These are phyloP conservation scores for Cliona cf. orientalis DNA, from an alignment of 37 sponge, comb jelly and placozoan species.

Conservation along the genomic window DNA sequence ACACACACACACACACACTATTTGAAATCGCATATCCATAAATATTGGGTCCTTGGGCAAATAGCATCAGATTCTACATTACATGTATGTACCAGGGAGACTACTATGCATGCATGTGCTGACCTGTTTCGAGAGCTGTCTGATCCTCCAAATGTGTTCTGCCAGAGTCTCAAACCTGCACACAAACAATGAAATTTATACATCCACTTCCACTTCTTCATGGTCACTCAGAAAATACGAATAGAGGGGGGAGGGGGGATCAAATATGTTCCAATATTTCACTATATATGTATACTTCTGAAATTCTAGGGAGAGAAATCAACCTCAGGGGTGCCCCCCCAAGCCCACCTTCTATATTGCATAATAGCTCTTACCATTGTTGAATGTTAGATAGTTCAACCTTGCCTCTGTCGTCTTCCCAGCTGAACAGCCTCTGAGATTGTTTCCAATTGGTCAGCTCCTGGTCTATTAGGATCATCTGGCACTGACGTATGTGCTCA, in stretches of 20 bases:
- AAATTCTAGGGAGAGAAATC: too few relatives aligned
- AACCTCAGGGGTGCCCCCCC: too few relatives aligned
- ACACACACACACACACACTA: too few relatives aligned
- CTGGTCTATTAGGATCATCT: slow-evolving; percentile 35
- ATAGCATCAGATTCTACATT: too few relatives aligned
- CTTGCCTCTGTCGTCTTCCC: slow-evolving; percentile 49
- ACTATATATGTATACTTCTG: too few relatives aligned
- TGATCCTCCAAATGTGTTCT: slow-evolving; percentile 76
- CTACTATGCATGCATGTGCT: neutral
- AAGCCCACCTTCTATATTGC: too few relatives aligned
- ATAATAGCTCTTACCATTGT: slow-evolving; percentile 55
- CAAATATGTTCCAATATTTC: too few relatives aligned
- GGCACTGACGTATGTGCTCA: slow-evolving; percentile 28
- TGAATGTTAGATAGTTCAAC: slow-evolving; percentile 57
- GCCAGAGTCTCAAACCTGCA: slow-evolving; percentile 84
- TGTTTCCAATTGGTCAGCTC: slow-evolving; percentile 65
- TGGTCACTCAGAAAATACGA: too few relatives aligned
- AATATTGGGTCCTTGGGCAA: too few relatives aligned
- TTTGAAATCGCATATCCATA: too few relatives aligned
- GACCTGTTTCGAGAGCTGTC: slow-evolving; percentile 78
- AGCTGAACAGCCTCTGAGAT: slow-evolving; percentile 55
- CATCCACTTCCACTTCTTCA: neutral
- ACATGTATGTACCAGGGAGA: too few relatives aligned
- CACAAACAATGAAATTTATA: neutral
- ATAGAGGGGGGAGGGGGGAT: too few relatives aligned